Base-by-base conservation (phyloP, 2,888 invertebrate genomes). In the Amphipoea oculea region DNA sequence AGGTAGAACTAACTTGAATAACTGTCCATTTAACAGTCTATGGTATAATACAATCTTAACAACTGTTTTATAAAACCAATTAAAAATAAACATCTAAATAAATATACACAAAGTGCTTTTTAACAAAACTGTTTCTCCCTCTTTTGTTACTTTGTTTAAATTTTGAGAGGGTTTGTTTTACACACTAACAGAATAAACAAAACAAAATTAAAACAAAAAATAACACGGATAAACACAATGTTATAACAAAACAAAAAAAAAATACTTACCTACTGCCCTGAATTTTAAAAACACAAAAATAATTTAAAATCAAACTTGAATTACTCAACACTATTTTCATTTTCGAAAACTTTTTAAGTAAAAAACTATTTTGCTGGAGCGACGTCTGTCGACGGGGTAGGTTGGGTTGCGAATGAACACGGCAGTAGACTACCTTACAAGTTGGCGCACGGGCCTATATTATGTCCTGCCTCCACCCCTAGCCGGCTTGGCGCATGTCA, bases 331-430 rank as follows among this genome's bases (percentile, higher is more conserved):
- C 84, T 67, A 63, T n/a, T 60, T 57, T 7, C n/a, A 14, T 63
- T 57, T 29, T 20, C 51, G 23, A 63, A 72, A 83, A 78, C 66
- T 66, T 48, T 73, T 63, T 63, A 4, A 11, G 23, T 23, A 63
- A 79, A 78, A 73, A 85, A 78, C 72, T 76, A 76, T 76, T 62
- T 67, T 63, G 12, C 72, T 45, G 20, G 51, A 72, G 77, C 75
- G 84, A 95, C 95, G 95, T 94, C 92, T 89, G 86, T 84, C 62
- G 93, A 81, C 94, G 87, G 89, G 91, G 89, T 91, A 87, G 86
- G 90, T 89, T 88, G 89, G 93, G 93, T 92, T 93, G 92, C 91
- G 94, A 96, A 91, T 96, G 96, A 91, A 82, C 88, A 90, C 86
- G 86, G 83, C 81, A 80, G 89, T 87, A 91, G 91, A 91, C 92